Conservation (phyloP, 2,888 invertebrate genomes). For the Syrphus vitripennis region DNA sequence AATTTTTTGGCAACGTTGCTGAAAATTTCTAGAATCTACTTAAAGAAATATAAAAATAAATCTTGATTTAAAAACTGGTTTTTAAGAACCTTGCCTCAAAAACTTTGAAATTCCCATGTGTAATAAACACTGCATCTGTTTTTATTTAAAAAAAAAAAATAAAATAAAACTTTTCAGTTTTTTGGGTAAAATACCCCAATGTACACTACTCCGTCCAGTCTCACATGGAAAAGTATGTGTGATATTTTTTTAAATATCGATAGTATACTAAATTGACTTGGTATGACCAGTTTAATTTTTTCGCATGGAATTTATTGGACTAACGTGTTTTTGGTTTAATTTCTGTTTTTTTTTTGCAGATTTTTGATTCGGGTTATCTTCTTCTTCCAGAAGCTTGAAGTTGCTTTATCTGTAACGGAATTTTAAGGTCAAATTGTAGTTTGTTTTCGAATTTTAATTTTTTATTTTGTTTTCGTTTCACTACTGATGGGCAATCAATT, state of each 20-base stretch:
- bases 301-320: slow-evolving; percentile 61
- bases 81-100: too few relatives aligned
- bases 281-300: slow-evolving; percentile 33
- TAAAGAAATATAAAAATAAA: too few relatives aligned
- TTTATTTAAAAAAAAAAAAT: too few relatives aligned
- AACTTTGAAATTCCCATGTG: too few relatives aligned
- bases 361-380: background rate
- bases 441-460: slow-evolving; percentile 37
- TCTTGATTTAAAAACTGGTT: too few relatives aligned
- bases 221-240: background rate
- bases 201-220: background rate
- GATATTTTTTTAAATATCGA: background rate
- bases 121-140: too few relatives aligned
- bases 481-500: slow-evolving; percentile 17
- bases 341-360: background rate
- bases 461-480: background rate
- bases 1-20: too few relatives aligned
- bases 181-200: background rate
- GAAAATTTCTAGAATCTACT: too few relatives aligned
- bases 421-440: slow-evolving; percentile 61
- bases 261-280: background rate
- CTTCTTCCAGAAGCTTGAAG: slow-evolving; percentile 7
- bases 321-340: slow-evolving; percentile 32
- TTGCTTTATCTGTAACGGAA: slow-evolving; percentile 66
- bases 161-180: too few relatives aligned